These are phyloP conservation scores for Brachypalpus laphriformis DNA, from an alignment of 2,888 invertebrate genomes.

Conservation along the genomic window DNA sequence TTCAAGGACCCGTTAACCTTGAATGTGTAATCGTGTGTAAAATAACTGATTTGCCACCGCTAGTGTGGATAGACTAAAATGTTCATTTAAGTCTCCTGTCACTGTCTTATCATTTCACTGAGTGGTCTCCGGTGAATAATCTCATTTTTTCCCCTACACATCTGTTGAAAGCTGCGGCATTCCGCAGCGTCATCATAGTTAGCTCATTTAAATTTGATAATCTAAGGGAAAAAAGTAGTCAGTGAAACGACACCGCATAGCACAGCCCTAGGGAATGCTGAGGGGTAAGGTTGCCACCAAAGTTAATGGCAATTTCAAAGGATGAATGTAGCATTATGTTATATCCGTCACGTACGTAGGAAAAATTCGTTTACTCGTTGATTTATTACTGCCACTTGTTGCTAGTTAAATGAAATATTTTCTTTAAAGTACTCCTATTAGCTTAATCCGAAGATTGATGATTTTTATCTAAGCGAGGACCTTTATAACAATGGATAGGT, in stretches of 20 bases:
- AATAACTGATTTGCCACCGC: too few species aligned
- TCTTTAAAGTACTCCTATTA: constrained; percentile 15
- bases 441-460: constrained; percentile 27
- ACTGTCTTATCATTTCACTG: background rate
- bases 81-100: background rate
- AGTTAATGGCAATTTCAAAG: background rate
- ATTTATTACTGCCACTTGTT: constrained; percentile 32
- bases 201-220: constrained; percentile 27
- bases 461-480: background rate
- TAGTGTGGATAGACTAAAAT: background rate
- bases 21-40: background rate
- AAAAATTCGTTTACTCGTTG: constrained; percentile 17
- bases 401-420: constrained; percentile 28
- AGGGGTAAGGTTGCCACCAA: background rate
- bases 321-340: constrained; percentile 2
- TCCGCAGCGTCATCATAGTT: background rate
- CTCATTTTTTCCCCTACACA: background rate
- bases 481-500: background rate
- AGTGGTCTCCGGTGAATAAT: constrained; percentile 1
- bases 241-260: background rate
- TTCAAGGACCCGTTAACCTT: background rate
- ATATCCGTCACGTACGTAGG: constrained; percentile 27
- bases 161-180: background rate
- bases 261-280: background rate
- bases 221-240: background rate